Conservation (phyloP, 2,113 vertebrate genomes). For the Scolopax mira region DNA sequence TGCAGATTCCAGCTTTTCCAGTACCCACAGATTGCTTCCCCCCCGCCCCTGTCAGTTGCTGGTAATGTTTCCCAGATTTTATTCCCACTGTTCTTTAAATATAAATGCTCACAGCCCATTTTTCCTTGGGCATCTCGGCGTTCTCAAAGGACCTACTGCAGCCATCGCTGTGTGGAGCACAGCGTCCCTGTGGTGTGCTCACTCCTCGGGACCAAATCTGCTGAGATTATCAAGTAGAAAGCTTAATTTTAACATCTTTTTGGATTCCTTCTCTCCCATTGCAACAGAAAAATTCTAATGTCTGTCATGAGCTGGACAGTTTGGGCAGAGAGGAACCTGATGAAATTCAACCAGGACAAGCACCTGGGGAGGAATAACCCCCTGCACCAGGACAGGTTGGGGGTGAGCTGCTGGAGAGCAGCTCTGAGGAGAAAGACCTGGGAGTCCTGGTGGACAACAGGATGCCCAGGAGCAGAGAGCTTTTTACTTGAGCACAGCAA, state of each 20-base stretch:
- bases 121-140: not conserved
- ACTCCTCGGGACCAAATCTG: not conserved
- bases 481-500: not conserved
- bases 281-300: not conserved
- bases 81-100: not conserved
- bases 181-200: fast-evolving
- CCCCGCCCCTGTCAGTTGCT: not conserved
- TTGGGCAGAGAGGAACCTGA: too few relatives aligned
- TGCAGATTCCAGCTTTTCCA: not conserved
- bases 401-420: too few relatives aligned
- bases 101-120: not conserved
- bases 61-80: not conserved
- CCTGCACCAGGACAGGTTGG: too few relatives aligned
- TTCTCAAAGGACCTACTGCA: too few relatives aligned
- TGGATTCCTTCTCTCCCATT: not conserved
- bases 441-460: too few relatives aligned
- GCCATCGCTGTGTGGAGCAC: fast-evolving
- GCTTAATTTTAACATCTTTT: not conserved
- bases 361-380: too few relatives aligned
- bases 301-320: not conserved
- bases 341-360: too few relatives aligned
- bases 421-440: too few relatives aligned
- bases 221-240: not conserved
- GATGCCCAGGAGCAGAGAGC: too few relatives aligned
- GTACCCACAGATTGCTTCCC: not conserved